A percentile compares a stretch with the other conserved stretches of the same genome.
phyloP scores from a whole-genome alignment of 2,888 invertebrate genomes.

The Eupithecia insigniata region DNA sequence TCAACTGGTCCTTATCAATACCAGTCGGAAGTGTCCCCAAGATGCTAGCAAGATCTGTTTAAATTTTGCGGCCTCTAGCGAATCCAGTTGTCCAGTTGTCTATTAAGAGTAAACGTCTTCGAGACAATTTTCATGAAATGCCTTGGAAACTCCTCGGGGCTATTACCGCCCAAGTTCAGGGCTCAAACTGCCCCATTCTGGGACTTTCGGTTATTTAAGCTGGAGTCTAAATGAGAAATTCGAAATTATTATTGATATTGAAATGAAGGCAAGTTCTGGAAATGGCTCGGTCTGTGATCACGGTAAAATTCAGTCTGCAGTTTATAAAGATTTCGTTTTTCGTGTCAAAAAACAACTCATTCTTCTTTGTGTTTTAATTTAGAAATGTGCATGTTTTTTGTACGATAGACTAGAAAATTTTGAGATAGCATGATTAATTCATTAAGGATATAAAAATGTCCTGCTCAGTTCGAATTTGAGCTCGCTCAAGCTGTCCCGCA shows the following conservation, averaged over 20 bases:
- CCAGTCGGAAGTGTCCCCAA: too few species aligned
- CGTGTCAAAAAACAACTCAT: background rate
- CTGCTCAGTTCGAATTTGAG: too few species aligned
- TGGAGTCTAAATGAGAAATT: slow-evolving; percentile 36
- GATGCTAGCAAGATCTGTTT: too few species aligned
- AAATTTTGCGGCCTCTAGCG: background rate
- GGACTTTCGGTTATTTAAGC: slow-evolving; percentile 60
- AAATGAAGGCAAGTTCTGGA: slow-evolving; percentile 5
- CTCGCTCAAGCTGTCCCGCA: too few species aligned
- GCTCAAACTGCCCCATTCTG: slow-evolving; percentile 55
- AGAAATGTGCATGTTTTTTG: background rate
- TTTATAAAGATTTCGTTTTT: background rate
- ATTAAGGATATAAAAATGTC: too few species aligned
- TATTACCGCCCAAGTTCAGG: slow-evolving; percentile 55
- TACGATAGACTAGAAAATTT: too few species aligned
- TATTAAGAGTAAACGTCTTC: background rate
- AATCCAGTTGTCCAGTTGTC: background rate
- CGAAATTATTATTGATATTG: slow-evolving; percentile 12
- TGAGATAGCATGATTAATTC: too few species aligned
- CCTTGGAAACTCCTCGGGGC: slow-evolving; percentile 27
- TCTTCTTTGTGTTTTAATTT: background rate
- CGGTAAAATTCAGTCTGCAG: background rate
- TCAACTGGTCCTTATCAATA: too few species aligned
- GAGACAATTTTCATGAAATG: slow-evolving; percentile 32
- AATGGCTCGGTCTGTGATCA: background rate